Conservation (phyloP, 2,888 invertebrate species). For the Quadroppia sp. region DNA sequence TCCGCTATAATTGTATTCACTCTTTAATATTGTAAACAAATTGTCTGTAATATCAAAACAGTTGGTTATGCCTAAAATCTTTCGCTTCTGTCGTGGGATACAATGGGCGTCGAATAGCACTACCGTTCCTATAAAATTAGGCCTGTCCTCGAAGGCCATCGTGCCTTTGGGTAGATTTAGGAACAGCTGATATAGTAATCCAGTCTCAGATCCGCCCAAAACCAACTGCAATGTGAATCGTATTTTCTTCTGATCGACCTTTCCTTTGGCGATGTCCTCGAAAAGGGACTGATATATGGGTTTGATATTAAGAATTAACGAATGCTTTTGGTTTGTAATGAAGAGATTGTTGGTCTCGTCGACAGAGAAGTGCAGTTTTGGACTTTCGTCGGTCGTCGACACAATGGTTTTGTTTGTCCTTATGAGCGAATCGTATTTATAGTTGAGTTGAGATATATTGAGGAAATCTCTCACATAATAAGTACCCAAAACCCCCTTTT, state of each 20-base stretch:
- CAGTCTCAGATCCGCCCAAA: neutral
- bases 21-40: neutral
- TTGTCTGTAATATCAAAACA: constrained; percentile 15
- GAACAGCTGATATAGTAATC: neutral
- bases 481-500: neutral
- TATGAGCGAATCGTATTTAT: neutral
- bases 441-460: neutral
- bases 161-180: neutral
- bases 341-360: neutral
- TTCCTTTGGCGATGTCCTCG: constrained; percentile 7
- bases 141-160: neutral
- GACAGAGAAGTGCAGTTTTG: neutral
- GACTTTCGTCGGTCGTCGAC: neutral
- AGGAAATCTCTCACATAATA: neutral
- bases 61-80: neutral
- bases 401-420: neutral
- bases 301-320: neutral
- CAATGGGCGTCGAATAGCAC: neutral
- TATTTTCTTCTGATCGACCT: neutral
- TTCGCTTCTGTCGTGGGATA: neutral
- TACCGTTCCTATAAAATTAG: neutral
- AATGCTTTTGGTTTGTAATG: neutral
- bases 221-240: neutral
- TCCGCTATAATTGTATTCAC: constrained; percentile 11
- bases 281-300: neutral